phyloP scores from a whole-genome alignment of 1,140 invertebrate species.

The Sarcophaga bullata region DNA sequence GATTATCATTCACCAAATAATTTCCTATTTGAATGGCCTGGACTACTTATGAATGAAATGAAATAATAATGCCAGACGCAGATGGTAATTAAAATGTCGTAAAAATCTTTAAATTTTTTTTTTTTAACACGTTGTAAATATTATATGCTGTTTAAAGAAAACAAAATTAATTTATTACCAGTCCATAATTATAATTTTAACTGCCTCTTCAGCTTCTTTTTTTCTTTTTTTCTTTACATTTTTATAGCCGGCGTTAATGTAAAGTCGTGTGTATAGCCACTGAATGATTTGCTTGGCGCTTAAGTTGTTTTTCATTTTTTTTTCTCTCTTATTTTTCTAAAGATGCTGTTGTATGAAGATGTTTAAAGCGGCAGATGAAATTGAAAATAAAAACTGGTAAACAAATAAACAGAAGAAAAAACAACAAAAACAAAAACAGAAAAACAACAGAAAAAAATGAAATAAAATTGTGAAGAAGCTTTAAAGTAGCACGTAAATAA shows the following conservation, averaged over 20 bases:
- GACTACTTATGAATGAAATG: too few species aligned
- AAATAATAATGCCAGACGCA: too few species aligned
- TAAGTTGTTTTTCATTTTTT: too few species aligned
- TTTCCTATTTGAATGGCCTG: too few species aligned
- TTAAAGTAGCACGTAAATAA: background rate
- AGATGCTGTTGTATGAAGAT: background rate
- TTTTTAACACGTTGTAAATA: too few species aligned
- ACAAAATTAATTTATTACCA: background rate
- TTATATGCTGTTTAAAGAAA: too few species aligned
- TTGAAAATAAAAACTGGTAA: background rate
- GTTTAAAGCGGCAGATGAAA: background rate
- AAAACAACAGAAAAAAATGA: too few species aligned
- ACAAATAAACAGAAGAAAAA: too few species aligned
- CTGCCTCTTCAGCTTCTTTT: background rate
- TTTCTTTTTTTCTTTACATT: background rate
- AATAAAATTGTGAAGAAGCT: background rate
- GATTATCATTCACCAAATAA: too few species aligned
- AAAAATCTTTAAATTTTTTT: background rate
- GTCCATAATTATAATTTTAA: background rate
- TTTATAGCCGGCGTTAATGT: conserved; percentile 5
- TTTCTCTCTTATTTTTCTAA: background rate
- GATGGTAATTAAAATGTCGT: background rate
- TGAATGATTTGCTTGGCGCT: background rate
- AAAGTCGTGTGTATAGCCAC: background rate
- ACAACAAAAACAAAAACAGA: too few species aligned